Percentiles rank a stretch among this genome's conserved stretches.
phyloP scores from a whole-genome alignment of 64 coral and sea anemone species.

The Dendronephthya gigantea region DNA sequence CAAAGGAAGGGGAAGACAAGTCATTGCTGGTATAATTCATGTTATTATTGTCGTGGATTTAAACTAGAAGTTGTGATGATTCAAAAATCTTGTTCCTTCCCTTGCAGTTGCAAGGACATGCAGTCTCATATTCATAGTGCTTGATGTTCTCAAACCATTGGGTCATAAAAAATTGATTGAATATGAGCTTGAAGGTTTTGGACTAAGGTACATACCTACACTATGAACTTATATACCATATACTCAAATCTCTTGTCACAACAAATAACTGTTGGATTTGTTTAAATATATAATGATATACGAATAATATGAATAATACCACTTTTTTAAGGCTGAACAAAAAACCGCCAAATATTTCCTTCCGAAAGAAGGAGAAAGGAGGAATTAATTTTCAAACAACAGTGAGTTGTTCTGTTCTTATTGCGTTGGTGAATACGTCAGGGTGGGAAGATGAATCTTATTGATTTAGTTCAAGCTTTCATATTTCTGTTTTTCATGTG shows the following conservation, averaged over 20 bases:
- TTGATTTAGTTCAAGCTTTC: too few relatives aligned
- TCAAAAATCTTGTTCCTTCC: background rate
- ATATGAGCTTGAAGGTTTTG: constrained; percentile 98
- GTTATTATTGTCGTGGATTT: too few relatives aligned
- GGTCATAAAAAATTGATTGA: constrained; percentile 94
- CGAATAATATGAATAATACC: too few relatives aligned
- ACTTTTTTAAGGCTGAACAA: constrained; percentile 67
- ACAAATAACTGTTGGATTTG: too few relatives aligned
- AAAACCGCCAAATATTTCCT: constrained; percentile 89
- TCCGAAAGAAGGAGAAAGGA: constrained; percentile 91
- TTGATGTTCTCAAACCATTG: constrained; percentile 97
- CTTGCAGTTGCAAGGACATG: constrained; percentile 87
- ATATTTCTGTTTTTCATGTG: background rate
- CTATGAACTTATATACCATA: background rate
- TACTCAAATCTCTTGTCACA: background rate
- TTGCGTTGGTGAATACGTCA: too few relatives aligned
- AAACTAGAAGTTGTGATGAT: too few relatives aligned
- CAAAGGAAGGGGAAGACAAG: constrained; percentile 91
- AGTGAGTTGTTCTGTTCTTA: constrained; percentile 24
- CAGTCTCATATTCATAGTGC: constrained; percentile 87
- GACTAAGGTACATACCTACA: constrained; percentile 94
- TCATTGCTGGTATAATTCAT: constrained; percentile 68
- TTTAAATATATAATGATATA: too few relatives aligned
- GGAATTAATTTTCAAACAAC: constrained; percentile 95
- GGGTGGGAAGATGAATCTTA: too few relatives aligned